Percentiles rank a stretch among this genome's conserved stretches.
phyloP scores from a whole-genome alignment of 2,113 vertebrate genomes.

The Psilopogon haemacephalus region DNA sequence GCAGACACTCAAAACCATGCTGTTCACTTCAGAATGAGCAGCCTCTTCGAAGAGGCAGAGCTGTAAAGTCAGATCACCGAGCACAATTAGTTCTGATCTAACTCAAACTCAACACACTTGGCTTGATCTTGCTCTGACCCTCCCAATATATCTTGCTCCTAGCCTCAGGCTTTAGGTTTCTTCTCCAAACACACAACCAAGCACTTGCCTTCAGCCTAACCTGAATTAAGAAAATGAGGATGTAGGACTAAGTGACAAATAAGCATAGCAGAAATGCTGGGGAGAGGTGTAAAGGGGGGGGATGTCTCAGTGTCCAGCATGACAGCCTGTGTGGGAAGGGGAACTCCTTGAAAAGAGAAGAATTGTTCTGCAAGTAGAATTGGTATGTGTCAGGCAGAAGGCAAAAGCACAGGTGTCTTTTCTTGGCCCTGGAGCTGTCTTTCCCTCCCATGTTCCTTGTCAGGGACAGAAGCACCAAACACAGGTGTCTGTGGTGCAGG shows the following conservation, averaged over 20 bases:
- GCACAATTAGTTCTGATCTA: too few relatives aligned
- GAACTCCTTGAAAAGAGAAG: not conserved
- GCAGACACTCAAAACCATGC: too few relatives aligned
- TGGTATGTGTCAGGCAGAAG: not conserved
- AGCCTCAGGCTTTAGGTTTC: not conserved
- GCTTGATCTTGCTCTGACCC: not conserved
- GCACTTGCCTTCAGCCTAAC: not conserved
- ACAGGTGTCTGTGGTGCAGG: not conserved
- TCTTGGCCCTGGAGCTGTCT: not conserved
- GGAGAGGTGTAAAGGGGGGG: not conserved
- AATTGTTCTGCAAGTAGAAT: not conserved
- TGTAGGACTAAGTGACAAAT: not conserved
- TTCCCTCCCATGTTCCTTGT: rapidly evolving
- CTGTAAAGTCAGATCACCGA: too few relatives aligned
- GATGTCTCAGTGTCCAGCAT: rapidly evolving
- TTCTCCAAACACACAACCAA: not conserved
- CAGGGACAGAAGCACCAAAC: not conserved
- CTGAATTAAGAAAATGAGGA: not conserved
- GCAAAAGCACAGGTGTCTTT: not conserved
- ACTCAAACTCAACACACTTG: not conserved
- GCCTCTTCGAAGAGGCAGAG: too few relatives aligned
- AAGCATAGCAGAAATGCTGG: rapidly evolving
- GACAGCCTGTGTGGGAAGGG: not conserved
- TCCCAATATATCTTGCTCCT: not conserved
- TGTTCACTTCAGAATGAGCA: too few relatives aligned